Evolutionary conservation across 64 coral and sea anemone genomes (phyloP).

Genomic region (Acropora yongei): DNA sequence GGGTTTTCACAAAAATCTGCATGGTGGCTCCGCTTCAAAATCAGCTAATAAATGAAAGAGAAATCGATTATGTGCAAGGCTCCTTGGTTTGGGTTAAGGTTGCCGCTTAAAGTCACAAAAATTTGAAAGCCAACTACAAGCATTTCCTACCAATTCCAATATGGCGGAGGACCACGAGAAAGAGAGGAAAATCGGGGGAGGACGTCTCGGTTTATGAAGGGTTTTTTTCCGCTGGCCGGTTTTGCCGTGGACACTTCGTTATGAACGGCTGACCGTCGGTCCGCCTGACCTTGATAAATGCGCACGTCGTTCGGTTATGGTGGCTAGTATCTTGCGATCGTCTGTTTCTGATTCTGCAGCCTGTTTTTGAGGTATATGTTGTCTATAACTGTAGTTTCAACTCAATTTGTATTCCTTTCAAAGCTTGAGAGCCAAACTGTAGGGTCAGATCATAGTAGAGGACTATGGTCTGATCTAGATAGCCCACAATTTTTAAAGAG

Average conservation of each 20-base stretch:
- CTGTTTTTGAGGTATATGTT: too few species aligned
- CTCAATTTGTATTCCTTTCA: too few species aligned
- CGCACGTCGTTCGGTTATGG: too few species aligned
- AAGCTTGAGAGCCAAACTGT: too few species aligned
- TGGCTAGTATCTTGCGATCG: too few species aligned
- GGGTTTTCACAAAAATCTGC: constrained; percentile 99
- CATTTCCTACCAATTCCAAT: constrained; percentile 32
- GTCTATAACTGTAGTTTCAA: too few species aligned
- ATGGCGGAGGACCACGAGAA: constrained; percentile 97
- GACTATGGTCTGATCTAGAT: too few species aligned
- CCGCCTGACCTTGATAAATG: too few species aligned
- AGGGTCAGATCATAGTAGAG: too few species aligned
- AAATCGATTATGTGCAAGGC: constrained; percentile 2
- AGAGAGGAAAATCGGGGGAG: constrained; percentile 70
- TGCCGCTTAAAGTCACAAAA: not conserved
- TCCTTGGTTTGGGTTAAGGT: not conserved
- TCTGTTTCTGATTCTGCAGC: too few species aligned
- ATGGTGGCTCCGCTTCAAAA: constrained; percentile 88
- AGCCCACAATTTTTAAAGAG: too few species aligned
- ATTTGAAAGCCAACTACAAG: not conserved
- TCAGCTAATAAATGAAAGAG: constrained; percentile 59
- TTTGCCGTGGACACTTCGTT: not conserved
- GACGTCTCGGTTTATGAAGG: not conserved
- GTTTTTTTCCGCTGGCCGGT: constrained; percentile 5
- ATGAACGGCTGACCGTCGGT: not conserved